These are phyloP conservation scores for Amaurobius ferox DNA, from an alignment of 2,888 invertebrate genomes.

Conservation along the genomic window DNA sequence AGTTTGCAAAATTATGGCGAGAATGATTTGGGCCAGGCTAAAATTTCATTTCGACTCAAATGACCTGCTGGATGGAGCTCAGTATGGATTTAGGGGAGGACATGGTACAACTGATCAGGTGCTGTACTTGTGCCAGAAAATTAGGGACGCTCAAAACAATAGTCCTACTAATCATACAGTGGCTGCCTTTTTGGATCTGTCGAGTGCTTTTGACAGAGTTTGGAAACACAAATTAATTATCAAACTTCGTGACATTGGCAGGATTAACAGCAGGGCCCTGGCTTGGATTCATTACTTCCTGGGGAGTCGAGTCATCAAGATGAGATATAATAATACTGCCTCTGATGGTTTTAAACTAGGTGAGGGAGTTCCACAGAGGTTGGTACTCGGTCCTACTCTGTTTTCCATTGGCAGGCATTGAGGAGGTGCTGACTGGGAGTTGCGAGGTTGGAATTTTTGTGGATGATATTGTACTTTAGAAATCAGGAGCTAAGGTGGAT, in stretches of 20 bases:
- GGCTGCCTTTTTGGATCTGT: constrained; percentile 9
- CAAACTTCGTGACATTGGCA: too few relatives aligned
- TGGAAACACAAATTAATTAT: background rate
- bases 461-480: too few relatives aligned
- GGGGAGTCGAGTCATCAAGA: background rate
- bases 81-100: constrained; percentile 19
- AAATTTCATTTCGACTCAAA: too few relatives aligned
- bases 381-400: constrained; percentile 2
- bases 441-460: too few relatives aligned
- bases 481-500: too few relatives aligned
- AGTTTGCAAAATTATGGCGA: background rate
- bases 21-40: too few relatives aligned
- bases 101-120: constrained; percentile 10
- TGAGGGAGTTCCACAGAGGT: background rate
- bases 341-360: too few relatives aligned
- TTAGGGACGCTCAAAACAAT: constrained; percentile 20
- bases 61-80: background rate
- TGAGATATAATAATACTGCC: too few relatives aligned
- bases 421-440: too few relatives aligned
- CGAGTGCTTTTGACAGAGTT: constrained; percentile 17
- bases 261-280: constrained; percentile 2
- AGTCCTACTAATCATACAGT: too few relatives aligned
- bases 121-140: constrained; percentile 14
- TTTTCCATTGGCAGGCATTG: too few relatives aligned
- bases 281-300: background rate